A percentile compares a stretch with the other conserved stretches of the same genome.
These are phyloP conservation scores for Uromys caudimaculatus DNA, from an alignment of 2,797 vertebrate species.

Conservation along the genomic window DNA sequence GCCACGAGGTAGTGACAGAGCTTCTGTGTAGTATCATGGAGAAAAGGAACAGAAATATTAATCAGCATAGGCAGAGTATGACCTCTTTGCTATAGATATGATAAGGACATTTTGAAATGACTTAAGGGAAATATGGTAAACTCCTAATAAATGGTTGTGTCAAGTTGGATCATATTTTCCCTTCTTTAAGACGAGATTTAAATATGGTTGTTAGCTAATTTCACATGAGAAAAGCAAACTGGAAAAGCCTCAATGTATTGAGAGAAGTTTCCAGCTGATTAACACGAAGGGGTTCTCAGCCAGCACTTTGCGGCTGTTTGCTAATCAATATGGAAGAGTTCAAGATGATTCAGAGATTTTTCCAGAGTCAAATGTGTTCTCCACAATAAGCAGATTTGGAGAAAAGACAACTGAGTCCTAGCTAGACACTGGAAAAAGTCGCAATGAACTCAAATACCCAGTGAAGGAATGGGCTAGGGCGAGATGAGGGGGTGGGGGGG, in stretches of 20 bases:
- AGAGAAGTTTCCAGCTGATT: background rate
- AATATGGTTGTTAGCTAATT: slow-evolving; percentile 29
- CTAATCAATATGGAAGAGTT: background rate
- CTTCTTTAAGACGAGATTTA: slow-evolving; percentile 42
- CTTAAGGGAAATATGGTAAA: slow-evolving; percentile 14
- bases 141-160: slow-evolving; percentile 15
- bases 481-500: background rate
- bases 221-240: background rate
- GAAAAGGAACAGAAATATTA: slow-evolving; percentile 34
- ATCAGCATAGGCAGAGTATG: background rate
- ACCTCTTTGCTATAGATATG: background rate
- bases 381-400: background rate
- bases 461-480: background rate
- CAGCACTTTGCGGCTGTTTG: background rate
- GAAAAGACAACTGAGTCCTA: background rate
- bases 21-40: background rate
- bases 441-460: background rate
- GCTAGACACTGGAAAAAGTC: background rate
- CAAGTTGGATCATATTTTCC: background rate
- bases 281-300: background rate
- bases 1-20: background rate
- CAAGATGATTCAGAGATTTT: background rate
- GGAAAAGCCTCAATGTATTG: background rate
- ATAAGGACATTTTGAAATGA: slow-evolving; percentile 14
- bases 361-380: slow-evolving; percentile 3